A percentile compares a stretch with the other conserved stretches of the same genome.
These are phyloP conservation scores for Aegithalos caudatus DNA, from an alignment of 2,113 vertebrate species.

Conservation along the genomic window DNA sequence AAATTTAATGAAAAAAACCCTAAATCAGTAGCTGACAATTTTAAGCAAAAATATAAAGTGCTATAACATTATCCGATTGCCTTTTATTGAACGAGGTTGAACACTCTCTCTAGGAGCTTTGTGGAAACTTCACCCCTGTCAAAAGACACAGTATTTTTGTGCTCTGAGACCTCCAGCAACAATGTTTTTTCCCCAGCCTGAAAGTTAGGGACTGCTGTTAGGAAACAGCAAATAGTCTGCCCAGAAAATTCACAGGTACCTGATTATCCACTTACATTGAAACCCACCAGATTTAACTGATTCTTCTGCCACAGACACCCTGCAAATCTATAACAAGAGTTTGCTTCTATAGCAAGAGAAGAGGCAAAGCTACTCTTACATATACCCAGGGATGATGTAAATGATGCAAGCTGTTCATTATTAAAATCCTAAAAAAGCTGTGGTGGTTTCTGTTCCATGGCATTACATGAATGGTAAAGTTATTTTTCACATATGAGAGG, in stretches of 20 bases:
- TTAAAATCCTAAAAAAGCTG: conserved; percentile 63
- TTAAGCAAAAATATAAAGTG: conserved; percentile 65
- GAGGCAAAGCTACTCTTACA: conserved; percentile 48
- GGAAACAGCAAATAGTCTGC: neutral
- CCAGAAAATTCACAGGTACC: conserved; percentile 19
- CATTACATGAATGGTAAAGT: neutral
- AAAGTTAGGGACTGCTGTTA: neutral
- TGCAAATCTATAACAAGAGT: conserved; percentile 20
- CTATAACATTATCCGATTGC: conserved; percentile 42
- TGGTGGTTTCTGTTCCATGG: conserved; percentile 40
- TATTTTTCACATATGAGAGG: conserved; percentile 18
- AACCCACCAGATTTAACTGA: conserved; percentile 53
- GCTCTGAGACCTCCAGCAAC: conserved; percentile 30
- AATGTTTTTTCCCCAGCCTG: neutral
- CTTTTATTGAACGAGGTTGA: conserved; percentile 52
- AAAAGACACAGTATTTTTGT: conserved; percentile 71
- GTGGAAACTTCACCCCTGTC: conserved; percentile 45
- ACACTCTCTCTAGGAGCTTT: conserved; percentile 55
- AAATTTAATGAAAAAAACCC: neutral
- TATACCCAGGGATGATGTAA: conserved; percentile 30
- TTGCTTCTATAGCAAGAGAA: conserved; percentile 17
- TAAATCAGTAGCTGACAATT: conserved; percentile 30
- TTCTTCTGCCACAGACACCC: neutral
- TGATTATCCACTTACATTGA: conserved; percentile 22
- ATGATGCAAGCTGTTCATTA: conserved; percentile 57